phyloP scores from a whole-genome alignment of 2,888 invertebrate genomes.

The Leuctra nigra region DNA sequence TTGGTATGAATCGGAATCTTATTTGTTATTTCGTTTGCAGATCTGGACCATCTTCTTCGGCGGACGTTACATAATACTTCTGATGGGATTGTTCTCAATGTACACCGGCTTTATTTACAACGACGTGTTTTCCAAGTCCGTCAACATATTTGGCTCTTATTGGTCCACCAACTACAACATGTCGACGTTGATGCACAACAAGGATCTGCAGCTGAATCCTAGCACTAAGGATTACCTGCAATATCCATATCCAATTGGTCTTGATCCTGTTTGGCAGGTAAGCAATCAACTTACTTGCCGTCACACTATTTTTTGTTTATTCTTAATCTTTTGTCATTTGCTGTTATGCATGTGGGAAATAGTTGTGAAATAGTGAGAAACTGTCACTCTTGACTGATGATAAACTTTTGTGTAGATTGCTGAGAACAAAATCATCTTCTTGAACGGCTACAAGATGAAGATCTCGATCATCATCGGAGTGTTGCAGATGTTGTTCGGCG shows the following conservation, averaged over 20 bases:
- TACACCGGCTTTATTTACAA: constrained; percentile 75
- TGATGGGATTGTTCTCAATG: constrained; percentile 73
- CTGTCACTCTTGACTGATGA: no score
- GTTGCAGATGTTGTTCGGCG: constrained; percentile 94
- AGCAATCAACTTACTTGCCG: neutral
- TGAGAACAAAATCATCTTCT: constrained; percentile 81
- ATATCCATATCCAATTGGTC: constrained; percentile 59
- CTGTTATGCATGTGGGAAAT: no score
- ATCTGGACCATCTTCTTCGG: constrained; percentile 69
- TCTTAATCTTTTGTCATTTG: no score
- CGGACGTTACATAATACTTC: constrained; percentile 68
- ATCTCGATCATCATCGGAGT: constrained; percentile 96
- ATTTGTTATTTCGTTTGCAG: constrained; percentile 38
- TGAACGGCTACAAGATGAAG: constrained; percentile 91
- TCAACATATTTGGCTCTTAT: constrained; percentile 63
- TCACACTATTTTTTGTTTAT: neutral
- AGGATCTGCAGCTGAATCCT: constrained; percentile 45
- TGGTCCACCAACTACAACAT: constrained; percentile 47
- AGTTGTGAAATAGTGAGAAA: no score
- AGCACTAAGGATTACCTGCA: constrained; percentile 39
- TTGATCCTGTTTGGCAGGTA: constrained; percentile 69
- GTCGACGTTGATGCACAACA: constrained; percentile 36
- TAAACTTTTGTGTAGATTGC: no score
- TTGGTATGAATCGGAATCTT: neutral
- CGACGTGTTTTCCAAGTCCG: constrained; percentile 68